Percentiles rank a stretch among this genome's conserved stretches.
Evolutionary conservation across 2,888 invertebrate species (phyloP).

Genomic region (Agriopis leucophaearia): DNA sequence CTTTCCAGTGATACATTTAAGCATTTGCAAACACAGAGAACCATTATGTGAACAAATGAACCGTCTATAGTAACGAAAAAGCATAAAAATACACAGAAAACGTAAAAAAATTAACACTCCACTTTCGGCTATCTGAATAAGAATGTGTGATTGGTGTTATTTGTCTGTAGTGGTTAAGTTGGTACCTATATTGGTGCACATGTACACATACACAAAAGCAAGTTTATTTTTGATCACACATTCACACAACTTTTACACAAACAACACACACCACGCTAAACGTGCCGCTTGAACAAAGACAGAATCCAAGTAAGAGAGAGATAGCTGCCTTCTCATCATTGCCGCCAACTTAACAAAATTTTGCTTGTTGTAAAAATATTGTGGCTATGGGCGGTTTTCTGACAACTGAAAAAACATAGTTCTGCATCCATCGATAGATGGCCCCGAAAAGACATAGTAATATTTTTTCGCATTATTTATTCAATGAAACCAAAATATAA

Average conservation of each 20-base stretch:
- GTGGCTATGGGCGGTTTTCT: too few relatives aligned
- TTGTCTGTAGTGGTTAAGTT: background rate
- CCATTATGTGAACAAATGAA: conserved; percentile 73
- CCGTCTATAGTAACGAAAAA: conserved; percentile 58
- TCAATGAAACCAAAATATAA: too few relatives aligned
- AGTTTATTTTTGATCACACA: background rate
- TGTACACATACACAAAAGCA: background rate
- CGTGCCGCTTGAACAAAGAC: background rate
- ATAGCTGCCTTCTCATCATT: background rate
- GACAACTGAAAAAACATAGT: too few relatives aligned
- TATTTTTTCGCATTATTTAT: too few relatives aligned
- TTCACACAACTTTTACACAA: too few relatives aligned
- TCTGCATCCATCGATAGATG: too few relatives aligned
- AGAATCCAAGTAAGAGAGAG: background rate
- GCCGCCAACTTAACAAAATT: background rate
- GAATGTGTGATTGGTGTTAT: conserved; percentile 15
- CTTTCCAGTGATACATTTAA: conserved; percentile 90
- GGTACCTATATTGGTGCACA: background rate
- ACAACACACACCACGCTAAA: background rate
- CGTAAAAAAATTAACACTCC: conserved; percentile 50
- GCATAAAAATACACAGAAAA: conserved; percentile 70
- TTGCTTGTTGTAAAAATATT: too few relatives aligned
- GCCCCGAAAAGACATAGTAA: too few relatives aligned
- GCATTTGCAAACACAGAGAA: conserved; percentile 90
- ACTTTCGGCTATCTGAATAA: conserved; percentile 35